Evolutionary conservation across 2,888 invertebrate species (phyloP), one percentile per base, ranked within the genome.

Genomic region (Heterodera filipjevi): DNA sequence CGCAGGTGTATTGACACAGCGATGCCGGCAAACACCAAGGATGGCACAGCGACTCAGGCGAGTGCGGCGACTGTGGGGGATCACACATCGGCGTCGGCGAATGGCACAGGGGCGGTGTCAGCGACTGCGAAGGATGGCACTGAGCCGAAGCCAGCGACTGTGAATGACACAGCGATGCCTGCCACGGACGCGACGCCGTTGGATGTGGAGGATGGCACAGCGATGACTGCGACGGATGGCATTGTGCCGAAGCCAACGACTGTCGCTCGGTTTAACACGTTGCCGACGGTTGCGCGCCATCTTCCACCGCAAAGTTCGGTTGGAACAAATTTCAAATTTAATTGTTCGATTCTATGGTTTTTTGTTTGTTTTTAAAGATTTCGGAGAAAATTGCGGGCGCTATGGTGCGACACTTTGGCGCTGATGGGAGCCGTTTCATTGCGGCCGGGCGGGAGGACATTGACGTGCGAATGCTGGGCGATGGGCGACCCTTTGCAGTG

Each of bases 401-500:
- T 27, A 74, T 87, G 80, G 81, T 82, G 59, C 77, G 77, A 27
- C 77, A 79, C 10, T 85, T 85, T 79, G 81, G 82, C 27, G 86
- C 87, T 1, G 80, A 79, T 27, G 81, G 82, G 39, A 83, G 81
- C 22, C 79, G 85, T n/a, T 88, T 87, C 66, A 79, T 84, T n/a
- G 82, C 87, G 14, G 83, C 85, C 32, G 87, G 87, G 16, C 92
- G 99, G 64, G 98, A 99, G 91, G 99, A 99, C 91, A 95, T 96
- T 0, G 99, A 99, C 91, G 98, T 98, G 0, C 92, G 96, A 79
- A 97, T 95, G 90, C 90, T 99, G 19, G 92, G 92, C 59, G 86
- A 84, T 80, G 98, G 98, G 0, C 91, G 98, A 14, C 98, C 98
- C 0, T 99, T 98, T 91, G 94, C 94, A 0, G 91, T 97, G 0